Percentiles rank a stretch among this genome's conserved stretches.
Evolutionary conservation across 2,113 vertebrate species (phyloP).

Genomic region (Pongo pygmaeus): DNA sequence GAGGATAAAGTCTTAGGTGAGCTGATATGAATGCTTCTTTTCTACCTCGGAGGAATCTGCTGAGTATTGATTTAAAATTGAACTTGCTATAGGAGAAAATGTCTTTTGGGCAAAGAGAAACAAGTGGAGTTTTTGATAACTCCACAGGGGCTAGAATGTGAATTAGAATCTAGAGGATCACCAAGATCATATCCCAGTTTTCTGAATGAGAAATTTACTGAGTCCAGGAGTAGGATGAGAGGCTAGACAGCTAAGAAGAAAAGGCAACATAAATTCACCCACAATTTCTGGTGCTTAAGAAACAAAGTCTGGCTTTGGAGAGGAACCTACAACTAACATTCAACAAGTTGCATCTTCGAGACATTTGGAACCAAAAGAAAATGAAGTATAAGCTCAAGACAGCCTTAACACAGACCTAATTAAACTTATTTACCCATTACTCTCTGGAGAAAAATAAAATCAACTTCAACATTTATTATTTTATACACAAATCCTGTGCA

Average conservation of each 20-base stretch:
- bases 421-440: background rate
- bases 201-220: background rate
- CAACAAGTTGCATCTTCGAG: background rate
- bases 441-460: background rate
- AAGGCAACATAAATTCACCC: background rate
- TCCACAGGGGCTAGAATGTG: background rate
- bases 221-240: background rate
- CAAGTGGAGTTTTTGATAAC: background rate
- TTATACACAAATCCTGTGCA: background rate
- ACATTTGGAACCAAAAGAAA: background rate
- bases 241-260: background rate
- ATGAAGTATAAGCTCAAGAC: background rate
- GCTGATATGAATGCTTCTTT: background rate
- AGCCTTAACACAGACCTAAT: background rate
- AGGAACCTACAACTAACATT: background rate
- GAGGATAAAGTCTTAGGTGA: background rate
- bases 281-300: background rate
- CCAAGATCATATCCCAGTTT: background rate
- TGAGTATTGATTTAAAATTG: constrained; percentile 1
- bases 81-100: background rate
- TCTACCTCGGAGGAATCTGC: background rate
- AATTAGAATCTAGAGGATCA: background rate
- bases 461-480: background rate
- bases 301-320: background rate
- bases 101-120: background rate